A percentile compares a stretch with the other conserved stretches of the same genome.
These are phyloP conservation scores for Neodiprion lecontei DNA, from an alignment of 1,140 invertebrate genomes.

Conservation along the genomic window DNA sequence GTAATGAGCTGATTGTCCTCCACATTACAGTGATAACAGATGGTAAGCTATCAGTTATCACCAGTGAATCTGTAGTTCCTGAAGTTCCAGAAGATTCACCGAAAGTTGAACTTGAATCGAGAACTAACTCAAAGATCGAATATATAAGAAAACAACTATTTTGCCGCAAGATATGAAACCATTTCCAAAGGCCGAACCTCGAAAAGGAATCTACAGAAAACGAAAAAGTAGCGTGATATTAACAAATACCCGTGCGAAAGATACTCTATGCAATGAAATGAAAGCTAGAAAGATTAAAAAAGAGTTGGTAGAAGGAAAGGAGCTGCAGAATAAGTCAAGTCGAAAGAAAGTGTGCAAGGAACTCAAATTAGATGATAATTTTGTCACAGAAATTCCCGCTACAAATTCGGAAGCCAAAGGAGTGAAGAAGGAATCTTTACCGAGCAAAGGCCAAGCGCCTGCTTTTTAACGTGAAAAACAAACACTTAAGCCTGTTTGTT, in stretches of 20 bases:
- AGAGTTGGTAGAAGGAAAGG: neutral
- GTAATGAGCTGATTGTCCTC: neutral
- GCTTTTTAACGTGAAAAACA: too few relatives aligned
- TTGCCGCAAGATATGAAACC: conserved; percentile 21
- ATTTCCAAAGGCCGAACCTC: conserved; percentile 24
- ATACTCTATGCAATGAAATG: too few relatives aligned
- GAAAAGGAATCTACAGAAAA: conserved; percentile 9
- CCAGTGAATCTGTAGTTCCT: neutral
- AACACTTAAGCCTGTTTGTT: too few relatives aligned
- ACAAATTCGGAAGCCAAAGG: neutral
- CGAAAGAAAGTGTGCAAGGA: neutral
- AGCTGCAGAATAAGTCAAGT: neutral
- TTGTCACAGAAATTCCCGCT: neutral
- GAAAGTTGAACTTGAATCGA: conserved; percentile 4
- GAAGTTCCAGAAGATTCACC: neutral
- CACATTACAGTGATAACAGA: neutral
- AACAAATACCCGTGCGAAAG: conserved; percentile 11
- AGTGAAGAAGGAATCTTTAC: neutral
- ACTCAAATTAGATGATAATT: neutral
- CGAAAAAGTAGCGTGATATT: conserved; percentile 20
- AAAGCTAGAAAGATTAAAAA: neutral
- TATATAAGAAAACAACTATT: conserved; percentile 4
- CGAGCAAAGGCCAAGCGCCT: neutral
- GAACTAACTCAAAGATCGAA: neutral
- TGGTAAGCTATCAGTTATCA: conserved; percentile 2